A percentile compares a stretch with the other conserved stretches of the same genome.
Conservation (phyloP, 2,113 vertebrate genomes). For the Myotis davidii region DNA sequence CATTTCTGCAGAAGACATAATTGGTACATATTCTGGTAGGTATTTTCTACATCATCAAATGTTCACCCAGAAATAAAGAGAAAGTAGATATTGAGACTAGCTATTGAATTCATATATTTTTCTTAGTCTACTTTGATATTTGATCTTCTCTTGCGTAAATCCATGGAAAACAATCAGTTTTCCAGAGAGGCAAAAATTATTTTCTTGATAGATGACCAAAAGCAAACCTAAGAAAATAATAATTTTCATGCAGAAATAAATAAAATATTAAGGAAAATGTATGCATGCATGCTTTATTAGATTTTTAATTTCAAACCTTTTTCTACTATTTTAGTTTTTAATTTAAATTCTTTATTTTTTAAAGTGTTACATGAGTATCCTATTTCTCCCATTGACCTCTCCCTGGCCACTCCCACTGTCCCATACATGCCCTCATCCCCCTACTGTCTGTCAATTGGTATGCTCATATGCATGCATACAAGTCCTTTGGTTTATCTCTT, state of each 20-base stretch:
- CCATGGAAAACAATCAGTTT: not conserved
- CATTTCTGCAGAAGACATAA: not conserved
- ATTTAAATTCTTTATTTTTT: too few species aligned
- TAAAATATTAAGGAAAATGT: not conserved
- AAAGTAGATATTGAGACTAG: not conserved
- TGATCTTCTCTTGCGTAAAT: not conserved
- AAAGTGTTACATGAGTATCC: too few species aligned
- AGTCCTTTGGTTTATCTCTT: too few species aligned
- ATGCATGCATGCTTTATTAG: not conserved
- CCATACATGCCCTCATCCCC: too few species aligned
- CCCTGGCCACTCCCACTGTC: too few species aligned
- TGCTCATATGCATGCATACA: too few species aligned
- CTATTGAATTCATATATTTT: not conserved
- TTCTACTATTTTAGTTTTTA: too few species aligned
- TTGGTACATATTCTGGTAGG: not conserved
- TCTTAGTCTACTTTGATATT: conserved; percentile 24
- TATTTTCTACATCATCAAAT: not conserved
- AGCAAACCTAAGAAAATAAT: not conserved
- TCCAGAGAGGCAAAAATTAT: not conserved
- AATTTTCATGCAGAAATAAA: not conserved
- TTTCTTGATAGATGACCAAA: not conserved
- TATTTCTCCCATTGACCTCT: too few species aligned
- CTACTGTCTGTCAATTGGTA: too few species aligned
- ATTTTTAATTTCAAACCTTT: not conserved
- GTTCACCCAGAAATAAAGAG: conserved; percentile 15